These are phyloP conservation scores for Icerya purchasi DNA, from an alignment of 2,888 invertebrate species.

Conservation along the genomic window DNA sequence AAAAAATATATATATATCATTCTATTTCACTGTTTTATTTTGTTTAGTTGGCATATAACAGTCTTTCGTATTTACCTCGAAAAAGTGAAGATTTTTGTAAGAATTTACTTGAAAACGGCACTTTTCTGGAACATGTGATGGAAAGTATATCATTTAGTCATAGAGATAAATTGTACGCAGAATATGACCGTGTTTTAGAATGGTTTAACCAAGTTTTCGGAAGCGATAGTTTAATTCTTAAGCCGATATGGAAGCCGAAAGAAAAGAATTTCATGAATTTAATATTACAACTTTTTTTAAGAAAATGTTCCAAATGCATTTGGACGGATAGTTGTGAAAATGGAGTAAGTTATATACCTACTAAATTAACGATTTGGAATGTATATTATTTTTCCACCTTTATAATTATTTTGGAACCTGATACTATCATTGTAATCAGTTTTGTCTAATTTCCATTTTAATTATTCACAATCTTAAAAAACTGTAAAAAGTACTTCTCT, in stretches of 20 bases:
- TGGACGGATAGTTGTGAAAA: not conserved
- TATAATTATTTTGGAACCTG: too few species aligned
- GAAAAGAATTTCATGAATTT: not conserved
- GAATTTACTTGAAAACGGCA: not conserved
- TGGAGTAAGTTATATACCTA: not conserved
- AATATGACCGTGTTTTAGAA: not conserved
- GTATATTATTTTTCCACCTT: too few species aligned
- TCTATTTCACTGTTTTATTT: not conserved
- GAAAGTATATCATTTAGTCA: not conserved
- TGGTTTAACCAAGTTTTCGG: not conserved
- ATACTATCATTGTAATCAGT: too few species aligned
- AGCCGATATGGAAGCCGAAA: not conserved
- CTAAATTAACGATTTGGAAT: too few species aligned
- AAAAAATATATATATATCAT: too few species aligned
- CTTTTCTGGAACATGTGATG: not conserved
- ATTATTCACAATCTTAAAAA: too few species aligned
- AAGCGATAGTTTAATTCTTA: not conserved
- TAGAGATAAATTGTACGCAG: not conserved
- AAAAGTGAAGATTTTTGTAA: not conserved
- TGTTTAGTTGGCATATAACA: not conserved
- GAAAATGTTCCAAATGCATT: not conserved
- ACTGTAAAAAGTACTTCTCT: too few species aligned
- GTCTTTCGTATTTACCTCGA: not conserved
- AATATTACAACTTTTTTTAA: not conserved
- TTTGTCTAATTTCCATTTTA: too few species aligned